These are phyloP conservation scores for Endomychus coccineus DNA, from an alignment of 2,888 invertebrate species.

Conservation along the genomic window DNA sequence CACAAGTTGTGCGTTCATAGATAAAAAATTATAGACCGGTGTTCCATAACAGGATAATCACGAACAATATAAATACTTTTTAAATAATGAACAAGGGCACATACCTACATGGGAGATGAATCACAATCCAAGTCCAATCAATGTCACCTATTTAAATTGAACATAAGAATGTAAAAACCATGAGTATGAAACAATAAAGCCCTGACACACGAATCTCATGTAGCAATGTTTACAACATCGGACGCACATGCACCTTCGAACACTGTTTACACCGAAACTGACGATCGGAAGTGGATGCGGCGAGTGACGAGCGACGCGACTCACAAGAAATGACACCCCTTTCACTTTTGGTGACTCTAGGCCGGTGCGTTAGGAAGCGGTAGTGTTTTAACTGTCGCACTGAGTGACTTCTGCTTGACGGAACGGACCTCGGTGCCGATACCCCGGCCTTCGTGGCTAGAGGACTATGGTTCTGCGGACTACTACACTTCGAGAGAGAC, in stretches of 20 bases:
- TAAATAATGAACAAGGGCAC: no score
- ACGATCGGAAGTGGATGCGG: not conserved
- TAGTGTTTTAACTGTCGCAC: constrained; percentile 2
- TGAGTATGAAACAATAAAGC: constrained; percentile 7
- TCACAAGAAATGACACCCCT: constrained; percentile 11
- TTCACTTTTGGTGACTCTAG: constrained; percentile 10
- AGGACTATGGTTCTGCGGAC: not conserved
- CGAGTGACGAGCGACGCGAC: not conserved
- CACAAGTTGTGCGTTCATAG: no score
- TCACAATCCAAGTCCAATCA: constrained; percentile 7
- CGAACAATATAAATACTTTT: no score
- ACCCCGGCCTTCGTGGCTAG: constrained; percentile 9
- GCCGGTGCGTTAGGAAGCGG: not conserved
- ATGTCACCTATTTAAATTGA: constrained; percentile 11
- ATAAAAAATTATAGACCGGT: no score
- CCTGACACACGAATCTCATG: constrained; percentile 11
- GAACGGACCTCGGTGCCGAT: constrained; percentile 3
- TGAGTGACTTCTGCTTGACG: constrained; percentile 1
- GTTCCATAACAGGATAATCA: no score
- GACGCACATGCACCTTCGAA: constrained; percentile 13
- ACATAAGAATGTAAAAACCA: constrained; percentile 3
- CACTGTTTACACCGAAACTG: not conserved
- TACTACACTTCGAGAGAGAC: not conserved
- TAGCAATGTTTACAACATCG: constrained; percentile 2
- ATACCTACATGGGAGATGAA: not conserved